These are phyloP conservation scores for Propithecus perrieri DNA, from an alignment of 2,797 vertebrate species.

Conservation along the genomic window DNA sequence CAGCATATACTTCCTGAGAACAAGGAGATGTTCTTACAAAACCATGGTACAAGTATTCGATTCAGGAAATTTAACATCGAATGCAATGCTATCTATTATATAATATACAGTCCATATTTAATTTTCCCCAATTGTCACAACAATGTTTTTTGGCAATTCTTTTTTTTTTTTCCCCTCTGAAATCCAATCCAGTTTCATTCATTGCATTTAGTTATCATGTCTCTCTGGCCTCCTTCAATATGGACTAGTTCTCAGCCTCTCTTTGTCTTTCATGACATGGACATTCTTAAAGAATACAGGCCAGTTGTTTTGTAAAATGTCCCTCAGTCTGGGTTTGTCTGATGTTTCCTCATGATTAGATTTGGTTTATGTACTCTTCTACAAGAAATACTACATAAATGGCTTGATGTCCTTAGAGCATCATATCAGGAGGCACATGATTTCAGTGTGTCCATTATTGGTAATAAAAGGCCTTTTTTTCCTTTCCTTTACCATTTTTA, in stretches of 20 bases:
- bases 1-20: neutral
- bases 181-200: neutral
- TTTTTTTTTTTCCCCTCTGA: neutral
- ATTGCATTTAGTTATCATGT: neutral
- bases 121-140: neutral
- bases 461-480: neutral
- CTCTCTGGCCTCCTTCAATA: slow-evolving; percentile 21
- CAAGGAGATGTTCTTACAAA: neutral
- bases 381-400: neutral
- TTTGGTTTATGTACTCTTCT: slow-evolving; percentile 12
- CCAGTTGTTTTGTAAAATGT: neutral
- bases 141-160: neutral
- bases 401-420: neutral
- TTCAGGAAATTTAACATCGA: neutral
- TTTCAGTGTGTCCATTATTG: neutral
- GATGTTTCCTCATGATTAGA: neutral
- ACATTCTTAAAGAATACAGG: neutral
- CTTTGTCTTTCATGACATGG: neutral
- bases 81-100: neutral
- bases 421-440: neutral
- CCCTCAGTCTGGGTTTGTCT: neutral
- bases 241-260: neutral
- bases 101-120: neutral
- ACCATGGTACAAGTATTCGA: neutral
- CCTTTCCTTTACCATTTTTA: neutral